Evolutionary conservation across 2,888 invertebrate species (phyloP).

Genomic region (Blomia tropicalis): DNA sequence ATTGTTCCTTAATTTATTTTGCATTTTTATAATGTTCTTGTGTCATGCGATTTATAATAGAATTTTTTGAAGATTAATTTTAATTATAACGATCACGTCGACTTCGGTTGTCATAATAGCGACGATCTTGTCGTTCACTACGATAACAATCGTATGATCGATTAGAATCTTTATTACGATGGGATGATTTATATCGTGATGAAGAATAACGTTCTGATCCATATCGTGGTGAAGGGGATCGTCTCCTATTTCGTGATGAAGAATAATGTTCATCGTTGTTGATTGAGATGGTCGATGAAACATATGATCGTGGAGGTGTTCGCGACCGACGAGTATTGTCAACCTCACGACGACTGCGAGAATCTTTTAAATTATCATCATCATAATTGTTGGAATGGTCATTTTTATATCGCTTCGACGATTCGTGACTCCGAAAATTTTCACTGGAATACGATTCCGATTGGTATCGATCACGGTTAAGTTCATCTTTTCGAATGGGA

Average conservation of each 20-base stretch:
- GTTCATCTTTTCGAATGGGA: neutral
- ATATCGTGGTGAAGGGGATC: neutral
- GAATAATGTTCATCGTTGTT: neutral
- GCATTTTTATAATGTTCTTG: no score
- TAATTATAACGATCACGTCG: no score
- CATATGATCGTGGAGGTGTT: constrained; percentile 3
- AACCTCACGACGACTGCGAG: neutral
- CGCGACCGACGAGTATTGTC: neutral
- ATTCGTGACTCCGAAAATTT: neutral
- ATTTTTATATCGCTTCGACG: neutral
- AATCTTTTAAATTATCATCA: neutral
- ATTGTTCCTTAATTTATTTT: no score
- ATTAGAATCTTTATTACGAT: neutral
- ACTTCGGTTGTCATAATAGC: neutral
- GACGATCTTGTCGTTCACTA: no score
- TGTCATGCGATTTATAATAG: no score
- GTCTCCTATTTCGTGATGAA: neutral
- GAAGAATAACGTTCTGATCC: neutral
- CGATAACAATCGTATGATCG: no score
- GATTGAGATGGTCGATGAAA: neutral
- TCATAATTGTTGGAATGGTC: neutral
- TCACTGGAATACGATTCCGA: neutral
- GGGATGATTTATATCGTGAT: neutral
- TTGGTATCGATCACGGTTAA: neutral
- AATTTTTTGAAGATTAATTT: no score